A percentile compares a stretch with the other conserved stretches of the same genome.
phyloP scores from a whole-genome alignment of 2,797 vertebrate species.

The Gobionotothen gibberifrons region DNA sequence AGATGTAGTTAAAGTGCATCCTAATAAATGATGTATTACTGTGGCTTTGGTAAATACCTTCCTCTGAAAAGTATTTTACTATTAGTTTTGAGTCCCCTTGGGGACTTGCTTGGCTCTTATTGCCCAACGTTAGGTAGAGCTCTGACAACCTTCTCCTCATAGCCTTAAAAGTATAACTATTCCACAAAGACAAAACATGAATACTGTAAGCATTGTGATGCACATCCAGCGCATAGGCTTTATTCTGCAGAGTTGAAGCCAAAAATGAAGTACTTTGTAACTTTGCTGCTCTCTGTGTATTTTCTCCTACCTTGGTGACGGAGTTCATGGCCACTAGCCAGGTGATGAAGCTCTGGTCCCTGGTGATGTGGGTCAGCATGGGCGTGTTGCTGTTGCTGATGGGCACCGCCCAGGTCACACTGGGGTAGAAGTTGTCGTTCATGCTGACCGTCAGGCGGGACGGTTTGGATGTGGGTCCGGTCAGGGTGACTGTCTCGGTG shows the following conservation, averaged over 20 bases:
- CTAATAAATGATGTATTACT: constrained; percentile 1
- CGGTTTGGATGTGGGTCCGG: constrained; percentile 95
- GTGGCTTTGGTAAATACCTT: neutral
- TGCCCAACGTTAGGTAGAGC: constrained; percentile 3
- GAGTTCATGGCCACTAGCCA: constrained; percentile 99
- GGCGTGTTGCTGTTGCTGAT: constrained; percentile 98
- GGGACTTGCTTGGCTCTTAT: neutral
- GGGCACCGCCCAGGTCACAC: constrained; percentile 98
- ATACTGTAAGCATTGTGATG: neutral
- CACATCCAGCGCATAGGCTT: constrained; percentile 1
- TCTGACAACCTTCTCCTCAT: neutral
- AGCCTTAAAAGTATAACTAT: neutral
- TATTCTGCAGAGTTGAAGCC: constrained; percentile 15
- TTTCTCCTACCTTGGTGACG: constrained; percentile 87
- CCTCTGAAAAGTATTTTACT: neutral
- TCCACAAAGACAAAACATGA: constrained; percentile 2
- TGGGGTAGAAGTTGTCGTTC: constrained; percentile 99
- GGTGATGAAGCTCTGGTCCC: constrained; percentile 99
- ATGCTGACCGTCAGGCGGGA: constrained; percentile 97
- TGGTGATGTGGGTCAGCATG: constrained; percentile 95
- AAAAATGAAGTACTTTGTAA: constrained; percentile 48
- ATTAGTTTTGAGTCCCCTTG: neutral
- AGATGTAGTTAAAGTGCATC: neutral
- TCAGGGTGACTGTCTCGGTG: constrained; percentile 96
- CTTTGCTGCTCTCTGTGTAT: constrained; percentile 9